Evolutionary conservation across 2,888 invertebrate genomes (phyloP), one percentile per base, ranked within the genome.

Genomic region (Teleogryllus oceanicus): DNA sequence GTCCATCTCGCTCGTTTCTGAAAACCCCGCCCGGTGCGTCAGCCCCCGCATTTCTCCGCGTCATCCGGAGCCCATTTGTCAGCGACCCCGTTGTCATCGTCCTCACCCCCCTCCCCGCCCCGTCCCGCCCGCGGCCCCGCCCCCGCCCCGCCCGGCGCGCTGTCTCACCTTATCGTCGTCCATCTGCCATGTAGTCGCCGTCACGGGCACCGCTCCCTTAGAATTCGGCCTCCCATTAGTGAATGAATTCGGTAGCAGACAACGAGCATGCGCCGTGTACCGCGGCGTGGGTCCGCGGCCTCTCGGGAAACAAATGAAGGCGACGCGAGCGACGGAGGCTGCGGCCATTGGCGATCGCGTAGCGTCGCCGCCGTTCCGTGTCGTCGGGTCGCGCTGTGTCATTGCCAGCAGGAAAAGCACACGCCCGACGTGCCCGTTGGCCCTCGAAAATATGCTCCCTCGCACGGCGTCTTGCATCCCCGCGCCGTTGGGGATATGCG

Each of bases 171-270:
- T 62, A 62, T 62, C 62, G 13, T n/a, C n/a, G 62, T 62, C 62
- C 62, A 62, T 62, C 62, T 62, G 62, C 62, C 62, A 62, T 62
- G 62, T 62, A 62, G 62, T 62, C 62, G n/a, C 62, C 62, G 62
- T 62, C 62, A 62, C 62, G 62, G 62, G 16, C n/a, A 62, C 5
- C 62, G 62, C 62, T 62, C 62, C 62, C 62, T 62, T 62, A 62
- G 62, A 62, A 62, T 62, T 62, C 62, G 62, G n/a, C 62, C 62
- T 62, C 62, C 62, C n/a, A 62, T 62, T 62, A 62, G 62, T 13
- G 62, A 62, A 62, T 62, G 62, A 62, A 62, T 62, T 62, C 62
- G 62, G 62, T 62, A 62, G 62, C 62, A 18, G 62, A 62, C 62
- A 18, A 62, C 62, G 62, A 13, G 62, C 62, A 62, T 62, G 62